phyloP scores from a whole-genome alignment of 2,888 invertebrate genomes.

The Drosophila infuscata region DNA sequence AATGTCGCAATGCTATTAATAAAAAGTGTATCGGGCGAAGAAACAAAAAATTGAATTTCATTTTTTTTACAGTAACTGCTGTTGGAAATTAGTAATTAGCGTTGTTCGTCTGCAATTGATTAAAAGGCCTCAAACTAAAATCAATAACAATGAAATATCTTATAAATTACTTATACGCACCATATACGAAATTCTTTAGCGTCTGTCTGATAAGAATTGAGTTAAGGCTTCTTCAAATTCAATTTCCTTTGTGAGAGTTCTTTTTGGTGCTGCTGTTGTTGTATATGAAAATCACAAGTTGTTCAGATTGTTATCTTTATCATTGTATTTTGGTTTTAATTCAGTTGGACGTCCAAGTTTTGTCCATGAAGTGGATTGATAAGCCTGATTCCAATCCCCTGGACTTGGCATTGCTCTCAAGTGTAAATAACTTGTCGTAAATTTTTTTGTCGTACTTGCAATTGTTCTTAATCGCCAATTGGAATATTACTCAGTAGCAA shows the following conservation, averaged over 20 bases:
- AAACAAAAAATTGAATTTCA: slow-evolving; percentile 53
- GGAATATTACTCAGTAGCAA: slow-evolving; percentile 11
- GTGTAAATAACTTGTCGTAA: slow-evolving; percentile 11
- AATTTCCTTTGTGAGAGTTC: slow-evolving; percentile 17
- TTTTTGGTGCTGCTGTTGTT: neutral
- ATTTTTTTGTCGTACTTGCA: neutral
- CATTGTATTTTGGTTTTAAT: slow-evolving; percentile 21
- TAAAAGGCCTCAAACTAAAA: slow-evolving; percentile 43
- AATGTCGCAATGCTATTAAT: slow-evolving; percentile 59
- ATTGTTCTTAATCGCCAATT: slow-evolving; percentile 33
- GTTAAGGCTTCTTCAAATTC: neutral
- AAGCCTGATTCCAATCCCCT: slow-evolving; percentile 53
- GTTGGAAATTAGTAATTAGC: slow-evolving; percentile 63
- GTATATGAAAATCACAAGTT: slow-evolving; percentile 15
- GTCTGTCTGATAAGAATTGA: slow-evolving; percentile 35
- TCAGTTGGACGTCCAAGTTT: slow-evolving; percentile 18
- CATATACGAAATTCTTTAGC: slow-evolving; percentile 14
- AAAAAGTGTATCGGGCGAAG: slow-evolving; percentile 45
- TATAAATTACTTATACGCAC: slow-evolving; percentile 2
- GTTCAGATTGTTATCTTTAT: slow-evolving; percentile 47
- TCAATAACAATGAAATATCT: slow-evolving; percentile 33
- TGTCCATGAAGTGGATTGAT: slow-evolving; percentile 55
- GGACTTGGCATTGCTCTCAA: slow-evolving; percentile 36
- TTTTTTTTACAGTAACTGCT: slow-evolving; percentile 23
- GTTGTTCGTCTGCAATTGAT: slow-evolving; percentile 50